Conservation (phyloP, 2,797 vertebrate genomes). For the Choloepus didactylus region DNA sequence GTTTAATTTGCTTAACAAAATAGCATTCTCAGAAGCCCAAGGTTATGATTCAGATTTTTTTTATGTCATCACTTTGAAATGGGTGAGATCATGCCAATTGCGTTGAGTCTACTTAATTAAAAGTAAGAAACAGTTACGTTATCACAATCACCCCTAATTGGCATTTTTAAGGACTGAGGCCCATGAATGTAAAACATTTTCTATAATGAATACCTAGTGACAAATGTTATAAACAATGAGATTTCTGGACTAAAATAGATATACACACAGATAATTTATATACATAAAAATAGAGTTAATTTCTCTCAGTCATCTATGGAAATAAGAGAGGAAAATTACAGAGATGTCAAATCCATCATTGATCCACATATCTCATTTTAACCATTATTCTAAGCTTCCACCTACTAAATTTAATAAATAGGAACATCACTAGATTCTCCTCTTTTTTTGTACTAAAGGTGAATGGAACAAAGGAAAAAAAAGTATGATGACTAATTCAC, state of each 20-base stretch:
- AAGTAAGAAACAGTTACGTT: constrained; percentile 41
- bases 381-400: constrained; percentile 49
- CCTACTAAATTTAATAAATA: constrained; percentile 34
- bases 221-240: constrained; percentile 38
- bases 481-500: constrained; percentile 36
- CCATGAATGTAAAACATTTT: constrained; percentile 47
- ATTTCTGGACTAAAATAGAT: constrained; percentile 20
- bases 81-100: constrained; percentile 15
- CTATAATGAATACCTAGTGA: constrained; percentile 38
- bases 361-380: constrained; percentile 59
- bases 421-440: not conserved
- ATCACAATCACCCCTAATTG: constrained; percentile 14
- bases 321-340: constrained; percentile 66
- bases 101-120: constrained; percentile 54
- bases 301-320: constrained; percentile 39
- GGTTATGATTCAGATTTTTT: constrained; percentile 51
- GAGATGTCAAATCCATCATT: constrained; percentile 42
- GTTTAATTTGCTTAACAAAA: constrained; percentile 63
- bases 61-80: constrained; percentile 17
- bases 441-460: not conserved
- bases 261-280: not conserved
- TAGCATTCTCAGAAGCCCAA: constrained; percentile 60
- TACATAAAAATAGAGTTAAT: constrained; percentile 31
- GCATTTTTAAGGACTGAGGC: constrained; percentile 45
- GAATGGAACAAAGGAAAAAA: not conserved